These are phyloP conservation scores for Drosophila micromelanica DNA, from an alignment of 1,140 invertebrate genomes.

Conservation along the genomic window DNA sequence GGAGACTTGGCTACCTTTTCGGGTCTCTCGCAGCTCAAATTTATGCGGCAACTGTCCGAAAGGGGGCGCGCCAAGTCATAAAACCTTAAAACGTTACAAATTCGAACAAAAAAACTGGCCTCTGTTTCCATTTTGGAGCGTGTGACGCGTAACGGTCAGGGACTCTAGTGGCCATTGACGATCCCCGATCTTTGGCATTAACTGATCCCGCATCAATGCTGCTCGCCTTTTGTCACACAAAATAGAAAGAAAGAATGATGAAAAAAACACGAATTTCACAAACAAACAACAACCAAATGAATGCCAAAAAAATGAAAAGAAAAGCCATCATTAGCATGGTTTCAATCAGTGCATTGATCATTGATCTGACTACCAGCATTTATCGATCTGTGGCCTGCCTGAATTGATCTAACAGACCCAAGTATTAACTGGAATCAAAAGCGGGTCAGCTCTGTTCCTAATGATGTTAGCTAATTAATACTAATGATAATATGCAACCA, in stretches of 20 bases:
- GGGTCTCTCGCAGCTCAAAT: conserved; percentile 42
- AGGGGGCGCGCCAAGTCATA: conserved; percentile 72
- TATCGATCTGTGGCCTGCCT: conserved; percentile 30
- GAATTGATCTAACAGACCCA: conserved; percentile 7
- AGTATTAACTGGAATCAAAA: conserved; percentile 27
- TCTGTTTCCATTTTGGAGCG: conserved; percentile 56
- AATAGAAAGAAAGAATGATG: conserved; percentile 25
- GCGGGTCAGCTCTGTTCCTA: conserved; percentile 64
- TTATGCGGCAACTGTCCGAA: conserved; percentile 56
- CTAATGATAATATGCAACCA: conserved; percentile 52
- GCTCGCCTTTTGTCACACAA: conserved; percentile 46
- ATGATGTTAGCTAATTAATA: conserved; percentile 73
- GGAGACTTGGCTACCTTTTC: conserved; percentile 68
- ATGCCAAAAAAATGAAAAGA: conserved; percentile 60
- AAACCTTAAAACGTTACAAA: conserved; percentile 68
- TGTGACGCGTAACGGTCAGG: conserved; percentile 67
- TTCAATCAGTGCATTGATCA: conserved; percentile 77
- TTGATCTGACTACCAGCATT: conserved; percentile 76
- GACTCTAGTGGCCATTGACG: conserved; percentile 34
- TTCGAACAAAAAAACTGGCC: conserved; percentile 45
- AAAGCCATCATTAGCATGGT: conserved; percentile 73
- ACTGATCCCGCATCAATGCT: conserved; percentile 63
- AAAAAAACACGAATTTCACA: conserved; percentile 34
- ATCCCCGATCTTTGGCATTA: conserved; percentile 14
- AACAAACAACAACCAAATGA: conserved; percentile 44